These are phyloP conservation scores for Micromussa lordhowensis DNA, from an alignment of 92 coral and sea anemone species.

Conservation along the genomic window DNA sequence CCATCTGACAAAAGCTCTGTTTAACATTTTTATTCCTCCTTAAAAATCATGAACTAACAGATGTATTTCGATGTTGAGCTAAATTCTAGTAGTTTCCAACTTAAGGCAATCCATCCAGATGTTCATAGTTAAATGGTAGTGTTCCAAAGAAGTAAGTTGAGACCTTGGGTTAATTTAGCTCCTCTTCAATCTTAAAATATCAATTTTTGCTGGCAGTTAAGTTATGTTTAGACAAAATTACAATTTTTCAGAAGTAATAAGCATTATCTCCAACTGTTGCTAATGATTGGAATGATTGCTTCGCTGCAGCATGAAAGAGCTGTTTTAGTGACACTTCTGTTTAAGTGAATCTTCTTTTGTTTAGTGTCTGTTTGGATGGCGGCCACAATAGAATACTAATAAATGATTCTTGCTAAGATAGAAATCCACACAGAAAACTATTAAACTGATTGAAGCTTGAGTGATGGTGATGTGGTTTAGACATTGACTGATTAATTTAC, in stretches of 20 bases:
- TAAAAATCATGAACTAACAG: too few species aligned
- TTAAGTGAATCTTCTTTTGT: neutral
- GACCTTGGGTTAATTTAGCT: too few species aligned
- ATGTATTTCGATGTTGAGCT: too few species aligned
- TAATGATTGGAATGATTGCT: neutral
- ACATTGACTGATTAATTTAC: neutral
- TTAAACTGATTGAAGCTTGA: neutral
- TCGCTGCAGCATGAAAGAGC: neutral
- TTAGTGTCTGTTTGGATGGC: slow-evolving; percentile 11
- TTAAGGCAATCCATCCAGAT: too few species aligned
- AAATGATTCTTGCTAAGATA: neutral
- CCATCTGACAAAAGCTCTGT: too few species aligned
- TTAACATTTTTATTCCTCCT: too few species aligned
- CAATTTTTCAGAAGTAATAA: neutral
- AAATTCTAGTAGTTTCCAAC: too few species aligned
- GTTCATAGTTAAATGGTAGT: too few species aligned
- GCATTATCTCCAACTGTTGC: neutral
- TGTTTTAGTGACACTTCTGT: neutral
- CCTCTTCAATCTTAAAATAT: too few species aligned
- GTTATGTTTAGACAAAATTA: neutral
- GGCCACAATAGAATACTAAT: neutral
- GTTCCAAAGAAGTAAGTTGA: too few species aligned
- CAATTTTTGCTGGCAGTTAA: neutral
- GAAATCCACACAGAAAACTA: neutral
- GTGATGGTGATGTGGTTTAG: neutral